phyloP scores from a whole-genome alignment of 2,797 vertebrate genomes.

The Catharus ustulatus region DNA sequence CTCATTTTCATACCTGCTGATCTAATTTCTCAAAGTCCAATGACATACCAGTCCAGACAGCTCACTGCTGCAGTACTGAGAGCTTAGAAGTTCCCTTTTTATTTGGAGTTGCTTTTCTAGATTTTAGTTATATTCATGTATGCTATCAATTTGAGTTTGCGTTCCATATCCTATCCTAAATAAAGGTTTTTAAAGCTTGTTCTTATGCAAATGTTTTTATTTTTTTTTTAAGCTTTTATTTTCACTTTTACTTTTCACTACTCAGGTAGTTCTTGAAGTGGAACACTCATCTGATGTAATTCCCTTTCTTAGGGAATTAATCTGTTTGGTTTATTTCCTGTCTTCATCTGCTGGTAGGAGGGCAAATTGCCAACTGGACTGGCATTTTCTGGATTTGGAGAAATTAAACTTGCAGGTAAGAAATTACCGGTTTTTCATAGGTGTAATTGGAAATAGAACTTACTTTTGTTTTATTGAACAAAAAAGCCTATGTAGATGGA shows the following conservation, averaged over 20 bases:
- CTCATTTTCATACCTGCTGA: constrained; percentile 4
- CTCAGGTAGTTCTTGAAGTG: constrained; percentile 69
- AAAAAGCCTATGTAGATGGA: background rate
- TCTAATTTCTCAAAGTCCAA: constrained; percentile 70
- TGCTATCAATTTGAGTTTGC: constrained; percentile 57
- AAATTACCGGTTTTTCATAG: constrained; percentile 51
- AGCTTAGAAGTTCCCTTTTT: background rate
- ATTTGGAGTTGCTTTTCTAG: constrained; percentile 19
- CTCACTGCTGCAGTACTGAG: background rate
- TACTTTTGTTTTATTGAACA: background rate
- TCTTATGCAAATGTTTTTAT: constrained; percentile 31
- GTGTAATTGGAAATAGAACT: constrained; percentile 14
- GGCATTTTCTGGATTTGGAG: constrained; percentile 69
- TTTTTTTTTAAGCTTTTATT: constrained; percentile 59
- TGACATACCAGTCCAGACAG: constrained; percentile 50
- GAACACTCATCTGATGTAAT: constrained; percentile 57
- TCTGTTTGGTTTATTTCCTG: constrained; percentile 70
- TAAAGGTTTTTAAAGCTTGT: constrained; percentile 43
- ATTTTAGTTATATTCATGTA: constrained; percentile 47
- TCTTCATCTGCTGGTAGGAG: constrained; percentile 70
- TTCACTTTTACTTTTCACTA: constrained; percentile 57
- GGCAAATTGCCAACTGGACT: constrained; percentile 64
- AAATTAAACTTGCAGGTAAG: constrained; percentile 70
- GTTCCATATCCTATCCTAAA: constrained; percentile 41
- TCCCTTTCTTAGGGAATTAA: constrained; percentile 68